Evolutionary conservation across 2,797 vertebrate genomes (phyloP), one percentile per base, ranked within the genome.

Genomic region (Dicrostonyx torquatus): DNA sequence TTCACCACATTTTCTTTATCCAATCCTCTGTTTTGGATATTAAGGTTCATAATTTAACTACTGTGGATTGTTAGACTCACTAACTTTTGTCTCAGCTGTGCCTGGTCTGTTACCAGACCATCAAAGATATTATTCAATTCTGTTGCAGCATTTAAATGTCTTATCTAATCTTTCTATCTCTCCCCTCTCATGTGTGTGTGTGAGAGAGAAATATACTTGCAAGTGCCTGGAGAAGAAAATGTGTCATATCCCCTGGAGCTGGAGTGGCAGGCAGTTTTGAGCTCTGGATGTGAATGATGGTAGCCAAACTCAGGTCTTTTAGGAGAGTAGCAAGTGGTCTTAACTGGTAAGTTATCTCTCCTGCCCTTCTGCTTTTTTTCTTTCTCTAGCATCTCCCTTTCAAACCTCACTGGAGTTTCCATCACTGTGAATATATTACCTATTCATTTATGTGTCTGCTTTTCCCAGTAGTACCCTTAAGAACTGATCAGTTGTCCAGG

Each of bases 101-200:
- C 31, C 43, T 43, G 79, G 6, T 75, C 66, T 62, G 9, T 73
- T 79, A 86, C 55, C n/a, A 83, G 70, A 66, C 13, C 1, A 78
- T 80, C 45, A 87, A 87, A 60, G 40, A 24, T 18, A 94, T 87
- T 91, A 9, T 26, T 94, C 24, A 66, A 82, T 86, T 91, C 26
- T 91, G 9, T 53, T 66, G 80, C 22, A 77, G 29, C 13, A 60
- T 60, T 60, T 26, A 40, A 26, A 60, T 43, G 60, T 82, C 40
- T 82, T 48, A 40, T 48, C 45, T 60, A 80, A 60, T 73, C n/a
- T n/a, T 7, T 31, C 14, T 7, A 6, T n/a, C 14, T 66, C 40
- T 43, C 75, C 10, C 45, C 18, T 4, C n/a, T 10, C 53, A 0
- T n/a, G 18, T 37, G 31, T 40, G 53, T n/a, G 34, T 20, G 20